Conservation (phyloP, 1,140 invertebrate genomes). For the Drosophila nasuta region DNA sequence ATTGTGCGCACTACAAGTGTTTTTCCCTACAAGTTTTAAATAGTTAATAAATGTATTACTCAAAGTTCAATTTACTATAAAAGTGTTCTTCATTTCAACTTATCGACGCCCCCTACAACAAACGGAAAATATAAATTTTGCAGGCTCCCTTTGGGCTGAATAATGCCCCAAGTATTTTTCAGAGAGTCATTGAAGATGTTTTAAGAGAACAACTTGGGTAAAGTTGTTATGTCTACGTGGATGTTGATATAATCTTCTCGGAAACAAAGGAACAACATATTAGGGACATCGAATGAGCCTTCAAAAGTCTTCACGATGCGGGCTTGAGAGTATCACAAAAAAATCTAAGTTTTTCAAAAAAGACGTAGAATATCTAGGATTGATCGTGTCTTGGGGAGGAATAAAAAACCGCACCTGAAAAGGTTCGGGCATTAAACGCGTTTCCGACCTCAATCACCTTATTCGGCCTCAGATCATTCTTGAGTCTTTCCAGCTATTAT, state of each 20-base stretch:
- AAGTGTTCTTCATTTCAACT: too few species aligned
- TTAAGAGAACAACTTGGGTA: constrained; percentile 22
- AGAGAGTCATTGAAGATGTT: constrained; percentile 8
- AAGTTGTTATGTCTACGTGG: constrained; percentile 18
- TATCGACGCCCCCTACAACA: too few species aligned
- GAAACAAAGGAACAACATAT: constrained; percentile 12
- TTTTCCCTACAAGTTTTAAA: too few species aligned
- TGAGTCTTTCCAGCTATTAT: constrained; percentile 23
- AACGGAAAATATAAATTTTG: constrained; percentile 13
- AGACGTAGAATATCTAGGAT: constrained; percentile 25
- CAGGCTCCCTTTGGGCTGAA: constrained; percentile 6
- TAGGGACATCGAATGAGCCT: constrained; percentile 13
- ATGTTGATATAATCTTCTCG: constrained; percentile 24
- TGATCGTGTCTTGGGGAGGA: constrained; percentile 16
- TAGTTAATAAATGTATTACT: too few species aligned
- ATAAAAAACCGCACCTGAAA: constrained; percentile 13
- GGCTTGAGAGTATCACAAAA: constrained; percentile 21
- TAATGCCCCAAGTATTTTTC: background rate
- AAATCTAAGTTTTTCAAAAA: constrained; percentile 24
- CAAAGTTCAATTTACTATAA: too few species aligned
- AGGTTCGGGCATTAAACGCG: constrained; percentile 21
- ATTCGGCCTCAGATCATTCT: constrained; percentile 24
- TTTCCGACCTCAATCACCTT: background rate
- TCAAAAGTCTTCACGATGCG: constrained; percentile 19
- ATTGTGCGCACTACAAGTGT: too few species aligned